These are phyloP conservation scores for Lithophane ornitopus DNA, from an alignment of 2,888 invertebrate genomes.

Conservation along the genomic window DNA sequence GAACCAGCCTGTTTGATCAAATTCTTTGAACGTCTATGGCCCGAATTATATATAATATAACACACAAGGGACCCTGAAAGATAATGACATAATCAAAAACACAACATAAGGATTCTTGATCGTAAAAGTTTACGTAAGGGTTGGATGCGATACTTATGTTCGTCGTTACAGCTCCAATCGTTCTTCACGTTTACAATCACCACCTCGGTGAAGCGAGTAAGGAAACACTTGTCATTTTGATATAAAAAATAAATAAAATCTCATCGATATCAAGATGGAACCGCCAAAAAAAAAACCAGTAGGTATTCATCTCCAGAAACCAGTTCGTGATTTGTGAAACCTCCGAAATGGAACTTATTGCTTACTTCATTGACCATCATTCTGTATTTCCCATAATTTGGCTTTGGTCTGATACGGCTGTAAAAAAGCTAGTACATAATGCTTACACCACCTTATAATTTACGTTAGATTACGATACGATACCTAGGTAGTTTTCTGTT, in stretches of 20 bases:
- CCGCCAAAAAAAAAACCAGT: background rate
- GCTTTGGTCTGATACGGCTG: background rate
- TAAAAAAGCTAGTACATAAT: background rate
- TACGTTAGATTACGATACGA: constrained; percentile 12
- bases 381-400: background rate
- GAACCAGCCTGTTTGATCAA: too few species aligned
- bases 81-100: constrained; percentile 8
- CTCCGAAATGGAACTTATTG: background rate
- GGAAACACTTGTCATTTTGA: background rate
- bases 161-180: background rate
- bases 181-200: background rate
- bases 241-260: background rate
- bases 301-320: background rate
- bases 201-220: background rate
- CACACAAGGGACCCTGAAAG: constrained; percentile 14
- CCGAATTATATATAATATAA: background rate
- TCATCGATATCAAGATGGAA: background rate
- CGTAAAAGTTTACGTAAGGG: constrained; percentile 10
- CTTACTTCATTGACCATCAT: background rate
- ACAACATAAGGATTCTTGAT: constrained; percentile 8
- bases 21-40: too few species aligned
- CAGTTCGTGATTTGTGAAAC: background rate
- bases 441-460: background rate
- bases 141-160: constrained; percentile 14
- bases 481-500: constrained; percentile 35